Base-by-base conservation (phyloP, 2,113 vertebrate species). In the Gadus chalcogrammus region DNA sequence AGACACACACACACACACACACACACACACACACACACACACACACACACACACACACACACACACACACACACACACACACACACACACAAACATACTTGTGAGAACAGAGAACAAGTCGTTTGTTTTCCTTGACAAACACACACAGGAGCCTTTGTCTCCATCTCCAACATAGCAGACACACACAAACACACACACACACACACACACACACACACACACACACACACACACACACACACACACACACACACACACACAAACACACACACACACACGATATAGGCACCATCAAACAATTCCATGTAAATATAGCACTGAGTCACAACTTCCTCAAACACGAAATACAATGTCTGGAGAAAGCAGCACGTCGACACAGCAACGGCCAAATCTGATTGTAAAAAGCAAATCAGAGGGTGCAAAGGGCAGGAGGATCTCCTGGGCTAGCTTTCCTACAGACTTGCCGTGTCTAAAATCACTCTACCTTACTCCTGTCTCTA, bases 91-190 rank as follows among this genome's bases (percentile, higher is more conserved):
- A 15, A 35, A 27, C 60, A 63, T 60, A 52, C 59, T 64, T 55
- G 69, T 64, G 55, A 64, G 61, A 71, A 55, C 63, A 65, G 70
- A 87, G 61, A 90, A 83, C 75, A 87, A 48, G 77, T 79, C 83
- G 80, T 87, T 90, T 90, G 88, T 90, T 89, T 88, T 88, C 76
- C 79, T 79, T 69, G 63, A 83, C 84, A 83, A 82, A 85, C 80
- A 82, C 81, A 89, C 85, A 90, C 83, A 85, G 85, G 72, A 85
- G 74, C 67, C 89, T 86, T 90, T 90, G 88, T 90, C 83, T 88
- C 68, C 35, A 61, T 80, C 72, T 82, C 74, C 87, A 85, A 72
- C 79, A 83, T 68, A 68, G 80, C 71, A 64, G 76, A 80, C 63
- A 73, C 70, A 79, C 70, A 73, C 28, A 38, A 16, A 64, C 31